Percentiles rank a stretch among this genome's conserved stretches.
phyloP scores from a whole-genome alignment of 1,140 invertebrate species.

The Acyrthosiphon pisum region DNA sequence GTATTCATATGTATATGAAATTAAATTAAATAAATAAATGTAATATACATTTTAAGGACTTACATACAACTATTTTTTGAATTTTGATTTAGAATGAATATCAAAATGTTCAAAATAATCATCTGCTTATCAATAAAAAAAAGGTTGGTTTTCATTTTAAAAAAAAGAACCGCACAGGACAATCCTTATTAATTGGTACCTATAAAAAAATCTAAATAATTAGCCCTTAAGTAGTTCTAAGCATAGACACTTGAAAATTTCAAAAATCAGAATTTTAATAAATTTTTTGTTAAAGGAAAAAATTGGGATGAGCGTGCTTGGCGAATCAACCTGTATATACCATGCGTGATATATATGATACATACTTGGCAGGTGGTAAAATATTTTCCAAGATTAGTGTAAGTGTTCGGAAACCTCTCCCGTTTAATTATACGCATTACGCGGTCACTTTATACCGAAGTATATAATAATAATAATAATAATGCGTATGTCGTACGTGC shows the following conservation, averaged over 20 bases:
- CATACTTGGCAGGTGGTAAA: constrained; percentile 28
- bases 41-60: neutral
- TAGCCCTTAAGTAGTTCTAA: too few relatives aligned
- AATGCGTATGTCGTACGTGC: neutral
- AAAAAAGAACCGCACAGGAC: neutral
- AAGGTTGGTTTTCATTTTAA: neutral
- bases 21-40: too few relatives aligned
- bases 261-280: neutral
- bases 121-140: neutral
- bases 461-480: neutral
- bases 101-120: neutral
- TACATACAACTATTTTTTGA: neutral
- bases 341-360: neutral
- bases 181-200: neutral
- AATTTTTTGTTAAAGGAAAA: neutral
- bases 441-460: neutral
- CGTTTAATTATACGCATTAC: constrained; percentile 29
- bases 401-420: constrained; percentile 23
- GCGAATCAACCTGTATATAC: neutral
- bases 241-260: neutral
- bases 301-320: neutral
- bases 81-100: neutral
- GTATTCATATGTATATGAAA: too few relatives aligned
- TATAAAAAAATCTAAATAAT: neutral
- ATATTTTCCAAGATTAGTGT: constrained; percentile 8